phyloP scores from a whole-genome alignment of 23 tunicate species.

The Corella eumyota region DNA sequence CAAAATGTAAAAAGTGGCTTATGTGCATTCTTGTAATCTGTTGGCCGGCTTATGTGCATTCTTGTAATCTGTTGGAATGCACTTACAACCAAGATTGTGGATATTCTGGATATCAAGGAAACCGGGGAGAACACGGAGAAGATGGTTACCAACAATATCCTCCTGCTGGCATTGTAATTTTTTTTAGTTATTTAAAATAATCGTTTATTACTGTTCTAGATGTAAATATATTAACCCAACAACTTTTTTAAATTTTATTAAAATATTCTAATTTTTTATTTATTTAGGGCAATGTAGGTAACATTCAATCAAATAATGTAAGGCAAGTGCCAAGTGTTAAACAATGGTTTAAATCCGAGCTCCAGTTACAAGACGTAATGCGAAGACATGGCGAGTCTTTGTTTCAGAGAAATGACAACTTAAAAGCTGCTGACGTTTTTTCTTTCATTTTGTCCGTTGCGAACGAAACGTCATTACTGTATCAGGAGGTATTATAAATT shows the following conservation, averaged over 20 bases:
- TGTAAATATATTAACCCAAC: too few relatives aligned
- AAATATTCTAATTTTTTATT: too few relatives aligned
- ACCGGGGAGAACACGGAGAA: conserved; percentile 3
- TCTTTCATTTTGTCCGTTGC: conserved; percentile 1
- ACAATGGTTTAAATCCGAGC: too few relatives aligned
- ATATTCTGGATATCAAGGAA: conserved; percentile 1
- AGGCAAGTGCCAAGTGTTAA: too few relatives aligned
- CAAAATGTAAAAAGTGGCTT: conserved; percentile 4
- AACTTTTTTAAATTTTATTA: too few relatives aligned
- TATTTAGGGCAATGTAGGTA: too few relatives aligned
- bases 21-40: conserved; percentile 14
- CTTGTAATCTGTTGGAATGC: too few relatives aligned
- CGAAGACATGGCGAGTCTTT: conserved; percentile 6
- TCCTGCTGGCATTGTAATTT: not conserved
- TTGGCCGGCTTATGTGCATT: too few relatives aligned
- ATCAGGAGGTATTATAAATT: conserved; percentile 9
- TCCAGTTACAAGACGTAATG: too few relatives aligned
- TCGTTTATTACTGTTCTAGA: too few relatives aligned
- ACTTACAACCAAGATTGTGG: conserved; percentile 4
- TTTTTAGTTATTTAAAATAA: too few relatives aligned
- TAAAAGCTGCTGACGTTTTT: not conserved
- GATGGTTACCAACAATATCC: conserved; percentile 12
- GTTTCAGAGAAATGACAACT: conserved; percentile 17
- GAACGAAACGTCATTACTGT: not conserved
- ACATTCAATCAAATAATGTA: too few relatives aligned